Base-by-base conservation (phyloP, 2,888 invertebrate species). In the Protonemura montana region DNA sequence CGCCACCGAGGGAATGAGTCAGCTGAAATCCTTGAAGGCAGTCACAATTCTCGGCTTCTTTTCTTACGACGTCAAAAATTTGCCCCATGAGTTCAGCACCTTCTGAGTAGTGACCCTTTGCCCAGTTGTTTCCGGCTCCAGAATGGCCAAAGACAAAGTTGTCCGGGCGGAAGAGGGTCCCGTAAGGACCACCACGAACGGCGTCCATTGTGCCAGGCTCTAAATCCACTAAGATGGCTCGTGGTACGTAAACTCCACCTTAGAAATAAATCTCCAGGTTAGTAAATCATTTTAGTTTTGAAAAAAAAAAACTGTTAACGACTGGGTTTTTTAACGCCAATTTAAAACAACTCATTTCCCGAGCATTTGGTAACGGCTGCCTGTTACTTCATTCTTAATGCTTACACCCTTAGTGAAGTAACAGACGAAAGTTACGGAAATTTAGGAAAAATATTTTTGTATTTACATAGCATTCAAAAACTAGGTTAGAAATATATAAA, bases 121-220 rank as follows among this genome's bases (percentile, higher is more conserved):
- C 97, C 97, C 97, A 97, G 91, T 97, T 97, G 92, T 97, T 97
- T 85, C 97, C 93, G 30, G 94, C 94, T 30, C 95, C 94, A 25
- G 93, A 93, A 90, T 92, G 92, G 3, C 95, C 96, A 89, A 96
- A 97, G 2, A 97, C 96, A 91, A 97, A 97, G 92, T 97, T 98
- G 91, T 97, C 97, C 10, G 97, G 97, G 85, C 97, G 94, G 94
- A 97, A 97, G 88, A 98, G 94, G 90, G 96, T 95, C n/a, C 97
- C 97, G 92, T 95, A 97, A 85, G 93, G 93, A 85, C 97, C 97
- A 87, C 97, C 96, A 88, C 97, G 94, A 85, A 97, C 97, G 85
- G 97, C 95, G 92, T 97, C 97, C 97, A 97, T 98, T 89, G 96
- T 96, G 85, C 96, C 96, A 0, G 96, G 96, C 91, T 96, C 96